phyloP scores from a whole-genome alignment of 2,113 vertebrate genomes.

The Mormyrus lacerda region DNA sequence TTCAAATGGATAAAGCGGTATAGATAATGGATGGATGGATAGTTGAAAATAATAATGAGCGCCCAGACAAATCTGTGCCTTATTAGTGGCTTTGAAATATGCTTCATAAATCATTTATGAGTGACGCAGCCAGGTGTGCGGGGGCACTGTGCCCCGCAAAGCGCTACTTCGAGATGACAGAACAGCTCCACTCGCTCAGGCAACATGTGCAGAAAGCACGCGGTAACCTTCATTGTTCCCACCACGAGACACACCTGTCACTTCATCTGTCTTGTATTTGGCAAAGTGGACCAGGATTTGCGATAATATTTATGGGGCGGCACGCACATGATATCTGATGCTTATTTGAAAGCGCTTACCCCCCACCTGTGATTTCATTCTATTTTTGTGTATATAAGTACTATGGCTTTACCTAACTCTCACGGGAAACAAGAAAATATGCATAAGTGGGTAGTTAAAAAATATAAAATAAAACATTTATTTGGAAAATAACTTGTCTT shows the following conservation, averaged over 20 bases:
- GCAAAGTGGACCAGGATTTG: background rate
- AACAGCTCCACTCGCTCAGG: background rate
- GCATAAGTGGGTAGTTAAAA: background rate
- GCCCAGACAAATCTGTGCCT: constrained; percentile 11
- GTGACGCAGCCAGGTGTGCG: constrained; percentile 26
- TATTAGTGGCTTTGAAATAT: constrained; percentile 26
- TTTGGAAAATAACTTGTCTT: background rate
- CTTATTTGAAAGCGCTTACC: constrained; percentile 6
- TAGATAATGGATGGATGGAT: no score
- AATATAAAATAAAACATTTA: background rate
- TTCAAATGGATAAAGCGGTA: no score
- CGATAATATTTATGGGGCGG: background rate
- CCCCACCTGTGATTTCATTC: background rate
- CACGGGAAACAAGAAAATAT: background rate
- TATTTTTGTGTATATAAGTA: background rate
- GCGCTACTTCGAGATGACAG: background rate
- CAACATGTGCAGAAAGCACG: background rate
- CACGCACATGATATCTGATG: background rate
- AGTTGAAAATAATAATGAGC: constrained; percentile 31
- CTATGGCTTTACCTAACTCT: background rate
- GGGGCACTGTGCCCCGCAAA: background rate
- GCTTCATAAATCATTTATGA: constrained; percentile 24
- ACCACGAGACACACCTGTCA: constrained; percentile 1
- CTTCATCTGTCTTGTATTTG: constrained; percentile 10
- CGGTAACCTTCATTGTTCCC: constrained; percentile 16